Base-by-base conservation (phyloP, 2,797 vertebrate genomes). In the Menidia menidia region DNA sequence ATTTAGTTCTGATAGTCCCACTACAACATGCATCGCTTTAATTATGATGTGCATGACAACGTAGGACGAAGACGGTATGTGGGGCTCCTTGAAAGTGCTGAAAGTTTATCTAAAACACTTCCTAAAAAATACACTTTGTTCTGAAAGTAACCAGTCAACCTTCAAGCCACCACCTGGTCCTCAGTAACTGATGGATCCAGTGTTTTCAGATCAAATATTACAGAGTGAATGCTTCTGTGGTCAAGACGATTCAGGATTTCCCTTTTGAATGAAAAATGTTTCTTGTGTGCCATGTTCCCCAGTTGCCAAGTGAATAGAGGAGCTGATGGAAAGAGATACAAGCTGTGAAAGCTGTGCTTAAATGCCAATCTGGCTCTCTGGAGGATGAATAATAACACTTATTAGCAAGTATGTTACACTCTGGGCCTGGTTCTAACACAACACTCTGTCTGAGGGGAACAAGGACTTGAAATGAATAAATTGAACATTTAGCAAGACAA, bases 371-470 rank as follows among this genome's bases (percentile, higher is more conserved):
- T 70, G 68, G 42, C 47, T 74, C 62, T 64, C 39, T 79, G 82
- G 77, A 67, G 64, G 71, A 67, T 54, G 75, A 62, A 56, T 78
- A 83, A 85, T 79, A 78, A 71, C 53, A 72, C 39, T 68, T 39
- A 85, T 88, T 75, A 82, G 74, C 68, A 84, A 79, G 75, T 78
- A 64, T 76, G 80, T 76, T 74, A 77, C 74, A 66, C 47, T 39
- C 41, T 16, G 35, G 42, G 66, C 43, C 25, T 44, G 57, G 31
- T 57, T 53, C 33, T 2, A 50, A 69, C 56, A 70, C 69, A 52
- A 50, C 13, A 53, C 57, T 59, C 42, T 55, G 32, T 53, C 52
- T 64, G 58, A 15, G 35, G 44, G 42, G 75, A 77, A 73, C 60
- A 71, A 63, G 35, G 44, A 33, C n/a, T 41, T 16, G 43, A 15